Conservation (phyloP, 2,797 vertebrate genomes). For the Anisognathus igniventris region DNA sequence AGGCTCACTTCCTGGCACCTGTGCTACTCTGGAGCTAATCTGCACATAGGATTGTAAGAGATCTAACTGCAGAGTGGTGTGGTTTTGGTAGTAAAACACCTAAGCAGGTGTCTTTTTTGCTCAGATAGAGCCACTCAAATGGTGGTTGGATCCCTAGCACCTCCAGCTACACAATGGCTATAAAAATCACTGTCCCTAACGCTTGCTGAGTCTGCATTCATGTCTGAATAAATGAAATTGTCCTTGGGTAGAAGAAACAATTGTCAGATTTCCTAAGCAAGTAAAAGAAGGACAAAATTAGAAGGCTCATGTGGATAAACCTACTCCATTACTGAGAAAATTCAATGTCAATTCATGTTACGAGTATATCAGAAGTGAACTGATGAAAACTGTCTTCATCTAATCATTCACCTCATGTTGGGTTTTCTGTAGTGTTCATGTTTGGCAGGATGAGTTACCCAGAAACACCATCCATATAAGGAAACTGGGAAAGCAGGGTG, state of each 20-base stretch:
- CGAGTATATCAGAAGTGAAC: background rate
- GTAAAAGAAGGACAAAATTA: conserved; percentile 1
- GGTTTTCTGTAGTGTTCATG: background rate
- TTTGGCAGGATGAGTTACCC: background rate
- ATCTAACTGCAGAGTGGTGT: background rate
- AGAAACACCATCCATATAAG: background rate
- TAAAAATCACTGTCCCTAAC: background rate
- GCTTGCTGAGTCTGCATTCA: background rate
- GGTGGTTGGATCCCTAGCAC: background rate
- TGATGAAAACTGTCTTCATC: background rate
- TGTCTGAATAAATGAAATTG: background rate
- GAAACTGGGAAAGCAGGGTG: background rate
- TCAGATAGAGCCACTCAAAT: background rate
- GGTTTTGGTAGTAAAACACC: background rate
- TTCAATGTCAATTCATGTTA: background rate
- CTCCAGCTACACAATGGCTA: background rate
- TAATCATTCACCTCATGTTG: background rate
- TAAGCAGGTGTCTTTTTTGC: background rate
- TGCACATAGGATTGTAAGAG: background rate
- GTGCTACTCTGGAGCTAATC: background rate
- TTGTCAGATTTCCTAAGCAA: background rate
- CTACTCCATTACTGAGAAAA: conserved; percentile 4
- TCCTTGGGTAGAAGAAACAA: background rate
- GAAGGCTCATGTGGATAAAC: background rate
- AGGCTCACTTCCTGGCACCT: background rate